Base-by-base conservation (phyloP, 2,888 invertebrate genomes). In the Pristionchus fissidentatus region DNA sequence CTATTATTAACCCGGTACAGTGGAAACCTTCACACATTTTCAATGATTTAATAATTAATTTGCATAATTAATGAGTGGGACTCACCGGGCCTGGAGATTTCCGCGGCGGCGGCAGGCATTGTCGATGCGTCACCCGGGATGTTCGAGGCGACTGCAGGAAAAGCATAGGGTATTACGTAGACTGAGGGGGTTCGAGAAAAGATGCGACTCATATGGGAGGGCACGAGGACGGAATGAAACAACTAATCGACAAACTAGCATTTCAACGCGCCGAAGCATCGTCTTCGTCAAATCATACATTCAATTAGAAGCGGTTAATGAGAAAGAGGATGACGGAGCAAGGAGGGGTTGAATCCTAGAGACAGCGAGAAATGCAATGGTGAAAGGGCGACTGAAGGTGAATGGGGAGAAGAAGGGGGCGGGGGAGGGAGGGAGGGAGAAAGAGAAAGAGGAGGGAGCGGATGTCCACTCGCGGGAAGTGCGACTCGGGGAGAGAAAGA, bases 91-190 rank as follows among this genome's bases (percentile, higher is more conserved):
- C 70, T 70, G 70, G 70, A 26, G 15, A 70, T 22, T 41, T 70
- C 70, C 70, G 70, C n/a, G 10, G 2, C n/a, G 3, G 70, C n/a
- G 10, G 2, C n/a, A 5, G 41, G 38, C 70, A 41, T 70, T 41
- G 38, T 70, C 70, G 70, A 41, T 70, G 38, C 38, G 38, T 38
- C 41, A 41, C 70, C 70, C 70, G 70, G 41, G 41, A 41, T 7
- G 70, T 70, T 70, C 41, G 70, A 70, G 70, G 41, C 70, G 70
- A 70, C 70, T 70, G 70, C 41, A 70, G 70, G 41, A n/a, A 70
- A 38, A 10, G 35, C 66, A 66, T 66, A 41, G 26, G 70, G 70
- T 3, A 70, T 70, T n/a, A 70, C 43, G 43, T 70, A 70, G 70
- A 70, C 26, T 0, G 70, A 70, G 26, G 70, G 41, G n/a, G 41